Evolutionary conservation across 2,888 invertebrate species (phyloP).

Genomic region (Gymnosoma rotundatum): DNA sequence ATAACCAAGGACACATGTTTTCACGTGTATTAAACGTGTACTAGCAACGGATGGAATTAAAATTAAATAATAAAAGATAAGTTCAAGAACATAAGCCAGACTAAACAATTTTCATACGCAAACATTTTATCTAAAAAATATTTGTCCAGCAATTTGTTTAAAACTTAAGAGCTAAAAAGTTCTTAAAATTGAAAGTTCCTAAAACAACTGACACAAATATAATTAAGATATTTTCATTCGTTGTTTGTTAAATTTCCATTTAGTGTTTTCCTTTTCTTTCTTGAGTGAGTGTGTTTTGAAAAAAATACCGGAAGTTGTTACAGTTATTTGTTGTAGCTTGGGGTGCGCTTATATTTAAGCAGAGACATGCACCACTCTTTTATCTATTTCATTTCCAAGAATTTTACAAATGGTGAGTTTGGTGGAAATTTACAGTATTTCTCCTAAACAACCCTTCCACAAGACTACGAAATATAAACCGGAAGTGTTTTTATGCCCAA

Average conservation of each 20-base stretch:
- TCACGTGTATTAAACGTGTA: no score
- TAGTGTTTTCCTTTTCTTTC: not conserved
- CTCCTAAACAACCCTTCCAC: slow-evolving; percentile 23
- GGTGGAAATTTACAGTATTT: not conserved
- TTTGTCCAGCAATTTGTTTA: no score
- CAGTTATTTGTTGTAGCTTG: not conserved
- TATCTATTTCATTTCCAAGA: not conserved
- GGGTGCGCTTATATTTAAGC: slow-evolving; percentile 25
- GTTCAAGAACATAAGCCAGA: no score
- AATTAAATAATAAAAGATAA: no score
- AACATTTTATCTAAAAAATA: no score
- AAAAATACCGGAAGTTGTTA: slow-evolving; percentile 27
- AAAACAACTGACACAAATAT: no score
- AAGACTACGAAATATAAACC: slow-evolving; percentile 10
- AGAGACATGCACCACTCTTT: slow-evolving; percentile 34
- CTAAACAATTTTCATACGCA: no score
- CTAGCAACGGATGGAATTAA: no score
- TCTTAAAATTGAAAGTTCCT: no score
- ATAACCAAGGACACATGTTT: no score
- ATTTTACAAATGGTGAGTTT: slow-evolving; percentile 36
- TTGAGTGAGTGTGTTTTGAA: not conserved
- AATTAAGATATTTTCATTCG: no score
- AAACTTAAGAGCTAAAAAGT: not conserved
- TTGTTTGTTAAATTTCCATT: not conserved
- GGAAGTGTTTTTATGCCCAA: slow-evolving; percentile 46